Percentiles rank a stretch among this genome's conserved stretches.
Evolutionary conservation across 2,888 invertebrate genomes (phyloP).

Genomic region (Rutpela maculata): DNA sequence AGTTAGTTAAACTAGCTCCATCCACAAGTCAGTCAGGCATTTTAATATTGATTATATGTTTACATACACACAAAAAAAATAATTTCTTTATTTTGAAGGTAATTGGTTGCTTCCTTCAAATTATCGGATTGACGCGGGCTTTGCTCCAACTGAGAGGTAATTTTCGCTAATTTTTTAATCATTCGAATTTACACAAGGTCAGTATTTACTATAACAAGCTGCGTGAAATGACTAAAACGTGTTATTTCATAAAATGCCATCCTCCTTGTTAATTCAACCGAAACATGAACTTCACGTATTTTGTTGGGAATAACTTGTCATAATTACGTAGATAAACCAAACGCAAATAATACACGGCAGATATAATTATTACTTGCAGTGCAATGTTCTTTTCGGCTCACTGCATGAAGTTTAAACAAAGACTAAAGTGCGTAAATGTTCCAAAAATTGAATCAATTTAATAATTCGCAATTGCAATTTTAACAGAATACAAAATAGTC

Average conservation of each 20-base stretch:
- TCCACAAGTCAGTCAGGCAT: not conserved
- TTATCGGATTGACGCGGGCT: conserved; percentile 31
- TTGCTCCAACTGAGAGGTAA: conserved; percentile 6
- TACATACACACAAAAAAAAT: conserved; percentile 14
- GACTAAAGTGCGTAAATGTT: too few relatives aligned
- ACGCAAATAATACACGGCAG: conserved; percentile 4
- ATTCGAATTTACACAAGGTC: conserved; percentile 36
- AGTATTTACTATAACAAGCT: conserved; percentile 25
- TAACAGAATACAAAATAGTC: too few relatives aligned
- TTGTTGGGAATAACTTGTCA: conserved; percentile 11
- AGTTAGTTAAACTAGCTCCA: conserved; percentile 17
- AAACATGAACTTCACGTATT: conserved; percentile 13
- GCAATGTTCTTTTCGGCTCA: not conserved
- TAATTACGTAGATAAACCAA: conserved; percentile 2
- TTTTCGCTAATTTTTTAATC: conserved; percentile 37
- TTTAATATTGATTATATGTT: conserved; percentile 23
- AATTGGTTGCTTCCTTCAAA: conserved; percentile 38
- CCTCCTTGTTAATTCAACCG: conserved; percentile 19
- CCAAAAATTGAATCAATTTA: too few relatives aligned
- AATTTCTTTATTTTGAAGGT: conserved; percentile 32
- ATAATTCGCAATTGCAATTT: too few relatives aligned
- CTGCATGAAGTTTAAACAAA: too few relatives aligned
- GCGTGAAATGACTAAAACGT: conserved; percentile 20
- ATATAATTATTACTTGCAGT: not conserved
- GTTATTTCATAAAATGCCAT: conserved; percentile 5